Conservation (phyloP, 2,797 vertebrate species). For the Sebastes diaconus region DNA sequence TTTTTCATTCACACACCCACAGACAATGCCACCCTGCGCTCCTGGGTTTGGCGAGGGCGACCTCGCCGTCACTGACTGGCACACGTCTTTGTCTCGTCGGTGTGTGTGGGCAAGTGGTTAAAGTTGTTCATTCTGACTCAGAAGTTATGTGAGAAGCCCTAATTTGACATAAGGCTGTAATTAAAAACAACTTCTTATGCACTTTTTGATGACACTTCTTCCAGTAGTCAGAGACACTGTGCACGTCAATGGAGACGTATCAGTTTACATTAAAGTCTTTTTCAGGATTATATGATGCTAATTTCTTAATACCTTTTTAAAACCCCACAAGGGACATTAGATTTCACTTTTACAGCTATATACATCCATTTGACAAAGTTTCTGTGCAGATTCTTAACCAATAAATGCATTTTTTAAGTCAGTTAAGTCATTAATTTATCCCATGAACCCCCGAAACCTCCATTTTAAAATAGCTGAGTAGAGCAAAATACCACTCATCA, state of each 20-base stretch:
- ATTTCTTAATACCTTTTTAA: neutral
- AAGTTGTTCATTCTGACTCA: constrained; percentile 33
- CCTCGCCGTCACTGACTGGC: constrained; percentile 69
- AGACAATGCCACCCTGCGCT: constrained; percentile 66
- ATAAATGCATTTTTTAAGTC: neutral
- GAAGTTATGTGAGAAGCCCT: constrained; percentile 38
- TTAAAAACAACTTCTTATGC: constrained; percentile 29
- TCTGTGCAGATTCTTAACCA: neutral
- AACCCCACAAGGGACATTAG: neutral
- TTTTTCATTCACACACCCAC: constrained; percentile 68
- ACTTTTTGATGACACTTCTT: constrained; percentile 10
- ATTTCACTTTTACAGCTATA: neutral
- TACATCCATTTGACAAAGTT: neutral
- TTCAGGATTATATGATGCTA: neutral
- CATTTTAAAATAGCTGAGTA: neutral
- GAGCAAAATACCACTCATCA: neutral
- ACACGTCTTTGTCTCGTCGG: constrained; percentile 61
- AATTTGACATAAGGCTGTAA: constrained; percentile 22
- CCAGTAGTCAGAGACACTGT: neutral
- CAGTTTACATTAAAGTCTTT: neutral
- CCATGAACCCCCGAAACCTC: neutral
- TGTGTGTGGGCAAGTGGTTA: constrained; percentile 55
- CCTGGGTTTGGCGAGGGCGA: constrained; percentile 63
- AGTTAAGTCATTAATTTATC: neutral
- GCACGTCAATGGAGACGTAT: neutral